phyloP scores from a whole-genome alignment of 2,113 vertebrate genomes.

The Oxygymnocypris stewartii region DNA sequence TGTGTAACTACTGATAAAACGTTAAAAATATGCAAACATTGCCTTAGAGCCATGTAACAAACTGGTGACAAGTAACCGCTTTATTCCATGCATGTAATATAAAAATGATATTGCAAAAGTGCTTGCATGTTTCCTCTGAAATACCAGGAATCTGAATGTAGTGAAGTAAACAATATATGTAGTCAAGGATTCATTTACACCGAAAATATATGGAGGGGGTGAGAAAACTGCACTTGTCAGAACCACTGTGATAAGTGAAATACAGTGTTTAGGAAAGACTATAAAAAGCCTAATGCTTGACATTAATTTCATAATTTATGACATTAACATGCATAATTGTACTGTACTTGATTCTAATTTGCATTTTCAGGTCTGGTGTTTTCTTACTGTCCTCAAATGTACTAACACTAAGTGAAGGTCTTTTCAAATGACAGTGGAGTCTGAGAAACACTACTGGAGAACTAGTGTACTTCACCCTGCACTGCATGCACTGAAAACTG shows the following conservation, averaged over 20 bases:
- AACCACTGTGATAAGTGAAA: background rate
- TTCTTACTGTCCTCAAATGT: background rate
- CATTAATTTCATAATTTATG: background rate
- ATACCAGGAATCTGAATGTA: constrained; percentile 6
- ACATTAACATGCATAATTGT: background rate
- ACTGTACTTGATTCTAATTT: background rate
- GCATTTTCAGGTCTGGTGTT: background rate
- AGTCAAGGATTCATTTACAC: background rate
- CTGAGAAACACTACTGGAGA: background rate
- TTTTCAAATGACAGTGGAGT: background rate
- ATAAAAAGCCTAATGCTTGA: background rate
- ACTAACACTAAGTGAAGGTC: background rate
- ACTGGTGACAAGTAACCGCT: background rate
- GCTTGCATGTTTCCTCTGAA: background rate
- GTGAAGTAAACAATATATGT: background rate
- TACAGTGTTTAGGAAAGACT: constrained; percentile 16
- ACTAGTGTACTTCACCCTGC: background rate
- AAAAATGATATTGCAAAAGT: background rate
- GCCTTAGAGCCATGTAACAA: background rate
- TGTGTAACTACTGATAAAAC: constrained; percentile 15
- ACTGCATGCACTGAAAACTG: background rate
- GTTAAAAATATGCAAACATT: background rate
- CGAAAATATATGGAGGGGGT: background rate
- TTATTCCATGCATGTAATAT: background rate
- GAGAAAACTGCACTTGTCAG: constrained; percentile 7